Evolutionary conservation across 64 coral and sea anemone genomes (phyloP), one percentile per base, ranked within the genome.

Genomic region (Astreopora myriophthalma): DNA sequence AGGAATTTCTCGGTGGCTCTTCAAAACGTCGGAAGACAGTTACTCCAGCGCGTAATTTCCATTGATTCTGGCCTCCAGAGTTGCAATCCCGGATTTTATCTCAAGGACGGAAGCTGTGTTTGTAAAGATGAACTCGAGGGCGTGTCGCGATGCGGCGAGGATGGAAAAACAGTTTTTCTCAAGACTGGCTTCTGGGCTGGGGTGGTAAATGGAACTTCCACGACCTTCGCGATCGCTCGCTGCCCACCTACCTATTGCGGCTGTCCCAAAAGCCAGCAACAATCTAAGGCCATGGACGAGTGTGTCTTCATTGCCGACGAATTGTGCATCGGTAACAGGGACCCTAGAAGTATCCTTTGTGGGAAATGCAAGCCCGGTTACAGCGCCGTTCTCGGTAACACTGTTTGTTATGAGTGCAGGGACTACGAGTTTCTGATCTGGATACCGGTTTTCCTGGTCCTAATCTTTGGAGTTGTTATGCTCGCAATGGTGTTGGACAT

Each of bases 321-420:
- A 34, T 88, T 95, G 84, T 95, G 94, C 35, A n/a, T 4, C 5
- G 89, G 70, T 1, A 92, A 44, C 73, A 73, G 93, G 22, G 89
- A 95, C 23, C 73, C 62, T 5, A 20, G 10, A 6, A 95, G 94
- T 26, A 80, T 92, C 19, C 65, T 96, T 5, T 96, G 94, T 36
- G 94, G 94, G 2, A 25, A 60, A 31, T 96, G 94, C 66, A 92
- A 88, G 32, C 10, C 22, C 0, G 89, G 89, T 8, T 88, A 75
- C 55, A 92, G 89, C 11, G 67, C 76, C 1, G 48, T 86, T 1
- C 65, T 88, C 2, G 94, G 85, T 5, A 49, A 31, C 46, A 22
- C 17, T 8, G 6, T 16, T 8, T 92, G 90, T 34, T 36, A 28
- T 38, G 11, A 82, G 30, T 63, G 57, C 34, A 2, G 55, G 3